Conservation (phyloP, 2,113 vertebrate species). For the Nymphicus hollandicus region DNA sequence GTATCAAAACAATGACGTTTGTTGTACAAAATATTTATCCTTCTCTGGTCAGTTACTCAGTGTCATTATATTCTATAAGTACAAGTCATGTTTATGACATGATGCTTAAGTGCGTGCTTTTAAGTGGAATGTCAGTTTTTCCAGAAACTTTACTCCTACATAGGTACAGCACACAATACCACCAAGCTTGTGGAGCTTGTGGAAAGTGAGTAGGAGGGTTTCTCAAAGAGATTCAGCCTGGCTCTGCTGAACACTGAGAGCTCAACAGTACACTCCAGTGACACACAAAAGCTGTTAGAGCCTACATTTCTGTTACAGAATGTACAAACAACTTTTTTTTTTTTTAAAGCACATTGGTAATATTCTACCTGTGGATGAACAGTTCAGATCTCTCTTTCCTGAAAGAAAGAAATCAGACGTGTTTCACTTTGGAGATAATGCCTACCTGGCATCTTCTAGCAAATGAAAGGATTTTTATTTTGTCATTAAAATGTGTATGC, state of each 20-base stretch:
- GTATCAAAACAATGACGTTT: background rate
- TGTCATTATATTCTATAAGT: background rate
- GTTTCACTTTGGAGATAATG: background rate
- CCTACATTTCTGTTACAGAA: background rate
- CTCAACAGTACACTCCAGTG: background rate
- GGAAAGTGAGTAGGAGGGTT: slow-evolving; percentile 16
- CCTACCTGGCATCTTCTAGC: background rate
- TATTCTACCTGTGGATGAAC: background rate
- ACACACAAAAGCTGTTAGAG: background rate
- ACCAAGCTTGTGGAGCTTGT: background rate
- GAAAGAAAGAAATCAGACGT: background rate
- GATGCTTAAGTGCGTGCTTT: background rate
- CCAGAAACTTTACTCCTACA: background rate
- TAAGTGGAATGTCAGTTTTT: background rate
- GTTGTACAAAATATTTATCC: background rate
- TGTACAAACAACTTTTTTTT: background rate
- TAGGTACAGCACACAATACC: background rate
- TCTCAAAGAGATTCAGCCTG: background rate
- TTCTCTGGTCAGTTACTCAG: background rate
- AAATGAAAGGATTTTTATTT: background rate
- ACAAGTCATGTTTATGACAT: background rate
- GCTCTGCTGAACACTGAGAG: background rate
- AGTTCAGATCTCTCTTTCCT: background rate
- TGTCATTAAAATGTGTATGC: background rate
- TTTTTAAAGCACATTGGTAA: background rate